A percentile compares a stretch with the other conserved stretches of the same genome.
phyloP scores from a whole-genome alignment of 2,797 vertebrate genomes.

The Bradypodion ventrale region DNA sequence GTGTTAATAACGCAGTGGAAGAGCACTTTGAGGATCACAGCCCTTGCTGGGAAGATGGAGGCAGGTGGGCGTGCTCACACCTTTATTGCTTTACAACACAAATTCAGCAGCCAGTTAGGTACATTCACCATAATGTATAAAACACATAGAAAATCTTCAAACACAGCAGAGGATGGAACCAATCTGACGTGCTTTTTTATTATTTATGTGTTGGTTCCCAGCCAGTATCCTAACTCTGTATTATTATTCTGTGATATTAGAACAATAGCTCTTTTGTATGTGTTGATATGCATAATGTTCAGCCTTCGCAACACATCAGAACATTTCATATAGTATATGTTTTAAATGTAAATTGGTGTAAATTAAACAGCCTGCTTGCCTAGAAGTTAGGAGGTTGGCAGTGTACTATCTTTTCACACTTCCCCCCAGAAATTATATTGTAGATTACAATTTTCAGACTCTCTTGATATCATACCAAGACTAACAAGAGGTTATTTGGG shows the following conservation, averaged over 20 bases:
- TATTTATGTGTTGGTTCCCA: neutral
- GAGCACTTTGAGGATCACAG: too few relatives aligned
- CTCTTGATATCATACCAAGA: too few relatives aligned
- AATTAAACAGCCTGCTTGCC: neutral
- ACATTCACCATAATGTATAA: slow-evolving; percentile 54
- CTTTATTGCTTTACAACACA: too few relatives aligned
- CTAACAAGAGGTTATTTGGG: too few relatives aligned
- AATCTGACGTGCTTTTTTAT: neutral
- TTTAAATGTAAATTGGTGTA: neutral
- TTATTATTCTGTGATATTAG: neutral
- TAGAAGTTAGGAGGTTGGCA: neutral
- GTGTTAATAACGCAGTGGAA: too few relatives aligned
- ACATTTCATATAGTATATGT: neutral
- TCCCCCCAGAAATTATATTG: too few relatives aligned
- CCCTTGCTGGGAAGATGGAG: too few relatives aligned
- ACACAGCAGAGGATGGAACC: neutral
- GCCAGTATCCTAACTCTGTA: neutral
- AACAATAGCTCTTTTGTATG: neutral
- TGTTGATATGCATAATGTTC: neutral
- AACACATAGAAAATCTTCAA: slow-evolving; percentile 61
- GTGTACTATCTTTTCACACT: neutral
- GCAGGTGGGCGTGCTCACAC: too few relatives aligned
- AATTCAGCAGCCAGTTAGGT: too few relatives aligned
- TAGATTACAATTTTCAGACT: too few relatives aligned
- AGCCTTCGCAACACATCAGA: neutral